phyloP scores from a whole-genome alignment of 2,888 invertebrate genomes.

The Meandrusa payeni region DNA sequence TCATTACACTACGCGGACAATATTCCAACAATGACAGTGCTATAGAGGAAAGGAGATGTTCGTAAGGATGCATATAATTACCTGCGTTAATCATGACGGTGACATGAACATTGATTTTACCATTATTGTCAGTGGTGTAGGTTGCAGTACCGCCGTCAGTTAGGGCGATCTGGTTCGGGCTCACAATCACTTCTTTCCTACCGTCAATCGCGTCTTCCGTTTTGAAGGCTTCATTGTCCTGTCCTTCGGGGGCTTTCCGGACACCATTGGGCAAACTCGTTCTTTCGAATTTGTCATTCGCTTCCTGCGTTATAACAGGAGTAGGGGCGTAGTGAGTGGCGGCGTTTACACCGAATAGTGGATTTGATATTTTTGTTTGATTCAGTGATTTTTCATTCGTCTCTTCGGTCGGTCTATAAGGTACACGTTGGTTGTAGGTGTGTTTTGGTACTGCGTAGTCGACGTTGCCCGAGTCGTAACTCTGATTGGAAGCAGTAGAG shows the following conservation, averaged over 20 bases:
- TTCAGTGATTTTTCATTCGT: constrained; percentile 44
- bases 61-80: constrained; percentile 79
- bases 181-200: constrained; percentile 74
- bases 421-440: constrained; percentile 50
- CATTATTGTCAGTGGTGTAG: constrained; percentile 88
- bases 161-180: constrained; percentile 71
- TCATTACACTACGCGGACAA: constrained; percentile 5
- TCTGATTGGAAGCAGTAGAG: constrained; percentile 70
- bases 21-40: constrained; percentile 19
- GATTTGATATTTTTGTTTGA: constrained; percentile 63
- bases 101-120: constrained; percentile 93
- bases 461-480: constrained; percentile 63
- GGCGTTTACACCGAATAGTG: constrained; percentile 73
- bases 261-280: constrained; percentile 70
- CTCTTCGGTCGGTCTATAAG: constrained; percentile 53
- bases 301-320: constrained; percentile 37
- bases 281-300: constrained; percentile 54
- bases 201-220: constrained; percentile 82
- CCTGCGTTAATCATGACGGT: constrained; percentile 91
- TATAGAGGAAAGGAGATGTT: constrained; percentile 38
- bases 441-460: constrained; percentile 68
- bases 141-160: constrained; percentile 75
- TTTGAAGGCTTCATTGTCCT: constrained; percentile 87
- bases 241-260: constrained; percentile 89
- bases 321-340: constrained; percentile 72